Evolutionary conservation across 2,797 vertebrate genomes (phyloP).

Genomic region (Synaphobranchus kaupii): DNA sequence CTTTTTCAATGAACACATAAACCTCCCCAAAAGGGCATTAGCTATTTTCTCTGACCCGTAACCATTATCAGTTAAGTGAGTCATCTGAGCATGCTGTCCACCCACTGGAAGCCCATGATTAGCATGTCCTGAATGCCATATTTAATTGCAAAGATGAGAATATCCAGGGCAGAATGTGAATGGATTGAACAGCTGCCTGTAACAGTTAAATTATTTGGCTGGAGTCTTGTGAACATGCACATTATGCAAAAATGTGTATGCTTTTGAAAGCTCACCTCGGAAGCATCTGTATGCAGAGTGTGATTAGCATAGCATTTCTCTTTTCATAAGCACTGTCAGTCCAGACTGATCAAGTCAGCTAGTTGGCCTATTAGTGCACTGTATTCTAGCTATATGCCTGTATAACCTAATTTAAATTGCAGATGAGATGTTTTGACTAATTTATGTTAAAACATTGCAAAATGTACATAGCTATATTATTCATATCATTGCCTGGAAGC

Average conservation of each 20-base stretch:
- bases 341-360: neutral
- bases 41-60: neutral
- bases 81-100: neutral
- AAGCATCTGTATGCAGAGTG: neutral
- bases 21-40: neutral
- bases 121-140: neutral
- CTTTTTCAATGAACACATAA: neutral
- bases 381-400: neutral
- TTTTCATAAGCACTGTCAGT: neutral
- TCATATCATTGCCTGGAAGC: neutral
- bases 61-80: neutral
- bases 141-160: neutral
- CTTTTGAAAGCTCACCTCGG: slow-evolving; percentile 1
- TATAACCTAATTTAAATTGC: neutral
- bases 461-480: neutral
- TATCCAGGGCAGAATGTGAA: neutral
- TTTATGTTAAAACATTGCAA: neutral
- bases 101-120: neutral
- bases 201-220: slow-evolving; percentile 20
- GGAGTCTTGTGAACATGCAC: neutral
- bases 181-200: slow-evolving; percentile 10
- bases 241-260: neutral
- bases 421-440: slow-evolving; percentile 10
- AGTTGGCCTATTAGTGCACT: neutral
- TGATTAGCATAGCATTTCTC: neutral